These are phyloP conservation scores for Protonemura montana DNA, from an alignment of 2,888 invertebrate species.

Conservation along the genomic window DNA sequence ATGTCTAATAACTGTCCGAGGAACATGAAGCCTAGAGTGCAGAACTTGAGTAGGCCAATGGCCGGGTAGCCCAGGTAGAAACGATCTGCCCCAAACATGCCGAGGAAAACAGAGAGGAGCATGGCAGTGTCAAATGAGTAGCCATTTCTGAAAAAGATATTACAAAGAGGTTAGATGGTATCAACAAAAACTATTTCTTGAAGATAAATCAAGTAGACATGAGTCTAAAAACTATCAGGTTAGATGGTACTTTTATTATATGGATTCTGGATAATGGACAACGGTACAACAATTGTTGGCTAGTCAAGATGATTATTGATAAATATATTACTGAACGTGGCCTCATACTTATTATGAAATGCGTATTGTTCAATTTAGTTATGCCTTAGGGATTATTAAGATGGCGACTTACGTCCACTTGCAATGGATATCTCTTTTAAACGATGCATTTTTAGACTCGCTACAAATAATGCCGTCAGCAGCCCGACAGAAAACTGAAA, in stretches of 20 bases:
- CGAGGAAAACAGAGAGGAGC: constrained; percentile 92
- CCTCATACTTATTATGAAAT: too few relatives aligned
- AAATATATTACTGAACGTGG: too few relatives aligned
- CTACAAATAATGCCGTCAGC: constrained; percentile 83
- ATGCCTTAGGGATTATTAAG: background rate
- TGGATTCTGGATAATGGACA: too few relatives aligned
- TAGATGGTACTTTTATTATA: too few relatives aligned
- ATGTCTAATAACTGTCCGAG: constrained; percentile 94
- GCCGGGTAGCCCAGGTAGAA: constrained; percentile 99
- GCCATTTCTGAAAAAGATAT: constrained; percentile 80
- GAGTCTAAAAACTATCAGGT: too few relatives aligned
- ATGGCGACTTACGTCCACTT: constrained; percentile 87
- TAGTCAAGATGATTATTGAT: too few relatives aligned
- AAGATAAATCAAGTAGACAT: too few relatives aligned
- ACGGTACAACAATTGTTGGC: too few relatives aligned
- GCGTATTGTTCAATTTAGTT: too few relatives aligned
- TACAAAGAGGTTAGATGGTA: background rate
- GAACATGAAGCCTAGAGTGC: constrained; percentile 96
- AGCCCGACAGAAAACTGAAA: constrained; percentile 80
- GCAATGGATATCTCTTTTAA: constrained; percentile 84
- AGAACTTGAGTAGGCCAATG: constrained; percentile 91
- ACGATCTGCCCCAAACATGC: constrained; percentile 97
- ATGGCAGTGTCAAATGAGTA: constrained; percentile 92
- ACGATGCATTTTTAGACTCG: constrained; percentile 80
- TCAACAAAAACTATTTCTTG: constrained; percentile 19